Conservation (phyloP, 2,113 vertebrate species). For the Platichthys stellatus region DNA sequence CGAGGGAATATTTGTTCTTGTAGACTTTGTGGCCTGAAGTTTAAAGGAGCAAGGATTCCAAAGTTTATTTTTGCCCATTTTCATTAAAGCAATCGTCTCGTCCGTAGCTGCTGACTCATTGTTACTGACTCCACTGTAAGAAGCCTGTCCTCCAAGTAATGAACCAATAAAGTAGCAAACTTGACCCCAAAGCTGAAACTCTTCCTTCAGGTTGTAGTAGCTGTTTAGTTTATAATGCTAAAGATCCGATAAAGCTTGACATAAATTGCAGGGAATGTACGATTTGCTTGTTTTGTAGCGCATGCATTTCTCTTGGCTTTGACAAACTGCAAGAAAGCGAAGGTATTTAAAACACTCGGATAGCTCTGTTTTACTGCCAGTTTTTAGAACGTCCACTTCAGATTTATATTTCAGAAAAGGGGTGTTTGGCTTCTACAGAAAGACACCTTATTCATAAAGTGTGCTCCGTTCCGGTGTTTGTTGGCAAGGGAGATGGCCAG, state of each 20-base stretch:
- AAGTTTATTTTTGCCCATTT: not conserved
- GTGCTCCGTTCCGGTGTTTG: constrained; percentile 31
- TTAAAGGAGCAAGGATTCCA: not conserved
- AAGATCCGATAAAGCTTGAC: not conserved
- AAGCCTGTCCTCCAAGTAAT: not conserved
- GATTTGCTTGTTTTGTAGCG: constrained; percentile 16
- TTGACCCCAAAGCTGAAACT: not conserved
- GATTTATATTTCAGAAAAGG: constrained; percentile 34
- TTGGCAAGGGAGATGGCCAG: constrained; percentile 25
- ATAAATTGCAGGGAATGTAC: not conserved
- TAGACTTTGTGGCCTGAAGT: not conserved
- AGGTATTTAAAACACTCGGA: not conserved
- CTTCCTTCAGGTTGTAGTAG: not conserved
- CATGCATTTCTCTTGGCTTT: constrained; percentile 1
- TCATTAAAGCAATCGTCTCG: not conserved
- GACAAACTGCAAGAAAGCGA: constrained; percentile 2
- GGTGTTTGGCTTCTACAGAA: constrained; percentile 22
- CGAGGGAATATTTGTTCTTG: not conserved
- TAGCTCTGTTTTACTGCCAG: not conserved
- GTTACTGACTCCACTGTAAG: not conserved
- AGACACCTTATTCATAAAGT: constrained; percentile 29
- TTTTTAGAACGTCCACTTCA: constrained; percentile 16
- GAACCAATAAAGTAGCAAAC: constrained; percentile 5
- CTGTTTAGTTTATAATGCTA: constrained; percentile 1
- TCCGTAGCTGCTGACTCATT: constrained; percentile 3